phyloP scores from a whole-genome alignment of 1,140 invertebrate genomes.

The Penaeus chinensis region DNA sequence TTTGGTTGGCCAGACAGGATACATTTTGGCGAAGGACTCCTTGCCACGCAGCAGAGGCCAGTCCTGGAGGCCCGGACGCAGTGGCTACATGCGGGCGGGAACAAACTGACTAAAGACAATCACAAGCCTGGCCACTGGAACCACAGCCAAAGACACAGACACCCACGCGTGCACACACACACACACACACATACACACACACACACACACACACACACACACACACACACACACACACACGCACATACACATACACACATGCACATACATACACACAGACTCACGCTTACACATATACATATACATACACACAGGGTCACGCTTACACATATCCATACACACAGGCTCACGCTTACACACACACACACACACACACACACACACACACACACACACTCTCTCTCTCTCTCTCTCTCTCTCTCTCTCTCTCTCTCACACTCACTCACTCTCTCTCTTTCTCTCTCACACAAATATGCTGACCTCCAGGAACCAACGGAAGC shows the following conservation, averaged over 20 bases:
- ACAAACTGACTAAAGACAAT: too few relatives aligned
- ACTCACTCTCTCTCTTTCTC: neutral
- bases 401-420: neutral
- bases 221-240: conserved; percentile 31
- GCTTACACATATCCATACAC: too few relatives aligned
- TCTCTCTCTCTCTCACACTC: neutral
- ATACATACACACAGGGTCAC: neutral
- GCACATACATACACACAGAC: conserved; percentile 19
- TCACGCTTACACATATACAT: conserved; percentile 28
- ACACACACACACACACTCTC: too few relatives aligned
- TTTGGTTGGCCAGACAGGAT: too few relatives aligned
- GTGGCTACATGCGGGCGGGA: too few relatives aligned
- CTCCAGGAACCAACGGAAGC: neutral
- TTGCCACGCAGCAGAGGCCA: too few relatives aligned
- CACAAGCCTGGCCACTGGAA: too few relatives aligned
- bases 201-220: neutral
- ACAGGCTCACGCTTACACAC: too few relatives aligned
- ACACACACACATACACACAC: conserved; percentile 6
- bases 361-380: too few relatives aligned
- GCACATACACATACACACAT: conserved; percentile 27
- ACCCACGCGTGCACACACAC: neutral
- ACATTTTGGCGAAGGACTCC: too few relatives aligned
- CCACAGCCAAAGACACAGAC: too few relatives aligned
- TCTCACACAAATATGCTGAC: neutral
- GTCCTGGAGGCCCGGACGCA: too few relatives aligned